Evolutionary conservation across 2,113 vertebrate genomes (phyloP).

Genomic region (Xyrauchen texanus): DNA sequence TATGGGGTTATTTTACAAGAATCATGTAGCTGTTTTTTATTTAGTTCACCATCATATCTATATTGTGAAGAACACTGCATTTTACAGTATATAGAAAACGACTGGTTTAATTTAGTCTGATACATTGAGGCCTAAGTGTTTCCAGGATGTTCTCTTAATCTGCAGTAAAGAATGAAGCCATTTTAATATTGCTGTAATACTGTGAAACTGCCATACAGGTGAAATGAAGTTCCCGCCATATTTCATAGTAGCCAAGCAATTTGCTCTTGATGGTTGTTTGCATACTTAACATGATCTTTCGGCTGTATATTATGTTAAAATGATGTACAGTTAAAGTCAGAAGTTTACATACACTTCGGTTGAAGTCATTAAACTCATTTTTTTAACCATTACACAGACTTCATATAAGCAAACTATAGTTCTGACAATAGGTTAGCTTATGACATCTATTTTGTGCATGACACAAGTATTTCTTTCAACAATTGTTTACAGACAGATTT

Average conservation of each 20-base stretch:
- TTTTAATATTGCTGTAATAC: slow-evolving; percentile 59
- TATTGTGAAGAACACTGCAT: slow-evolving; percentile 41
- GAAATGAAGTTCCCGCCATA: slow-evolving; percentile 28
- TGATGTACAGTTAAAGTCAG: background rate
- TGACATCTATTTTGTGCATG: too few species aligned
- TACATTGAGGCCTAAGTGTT: slow-evolving; percentile 18
- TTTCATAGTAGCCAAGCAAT: slow-evolving; percentile 40
- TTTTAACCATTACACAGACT: too few species aligned
- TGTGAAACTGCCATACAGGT: slow-evolving; percentile 55
- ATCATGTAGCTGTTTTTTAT: slow-evolving; percentile 45
- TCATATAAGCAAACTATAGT: too few species aligned
- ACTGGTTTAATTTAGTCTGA: slow-evolving; percentile 18
- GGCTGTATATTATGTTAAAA: slow-evolving; percentile 10
- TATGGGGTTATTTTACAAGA: background rate
- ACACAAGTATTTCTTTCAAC: too few species aligned
- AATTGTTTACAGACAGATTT: too few species aligned
- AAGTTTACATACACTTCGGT: too few species aligned
- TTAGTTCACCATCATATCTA: slow-evolving; percentile 40
- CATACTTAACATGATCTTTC: background rate
- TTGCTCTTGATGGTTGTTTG: slow-evolving; percentile 15
- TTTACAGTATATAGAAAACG: background rate
- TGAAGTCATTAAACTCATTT: too few species aligned
- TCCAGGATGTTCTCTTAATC: slow-evolving; percentile 39
- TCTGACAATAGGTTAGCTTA: too few species aligned
- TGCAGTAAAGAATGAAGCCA: slow-evolving; percentile 55